Conservation (phyloP, 2,113 vertebrate species). For the Hydrolagus affinis region DNA sequence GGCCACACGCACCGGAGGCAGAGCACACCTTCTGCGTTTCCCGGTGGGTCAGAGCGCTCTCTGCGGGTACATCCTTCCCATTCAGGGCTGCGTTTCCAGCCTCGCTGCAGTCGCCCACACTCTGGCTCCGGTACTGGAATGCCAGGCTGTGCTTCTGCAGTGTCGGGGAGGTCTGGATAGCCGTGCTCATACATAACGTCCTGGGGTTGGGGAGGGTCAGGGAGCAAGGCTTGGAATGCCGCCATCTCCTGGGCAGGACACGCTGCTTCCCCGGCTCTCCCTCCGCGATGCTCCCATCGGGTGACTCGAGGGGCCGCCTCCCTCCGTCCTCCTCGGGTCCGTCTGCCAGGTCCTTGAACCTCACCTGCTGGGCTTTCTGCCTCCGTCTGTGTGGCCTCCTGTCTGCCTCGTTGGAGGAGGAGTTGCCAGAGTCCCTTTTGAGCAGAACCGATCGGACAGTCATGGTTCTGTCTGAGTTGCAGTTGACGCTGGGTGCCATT, state of each 20-base stretch:
- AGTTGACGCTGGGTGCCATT: constrained; percentile 53
- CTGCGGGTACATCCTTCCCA: not conserved
- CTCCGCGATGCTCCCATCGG: constrained; percentile 54
- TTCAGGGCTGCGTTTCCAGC: constrained; percentile 27
- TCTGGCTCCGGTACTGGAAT: constrained; percentile 51
- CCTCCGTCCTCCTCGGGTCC: constrained; percentile 30
- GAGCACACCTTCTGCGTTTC: not conserved
- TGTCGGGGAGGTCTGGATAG: constrained; percentile 72
- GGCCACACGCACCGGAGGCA: not conserved
- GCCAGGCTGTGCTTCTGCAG: constrained; percentile 57
- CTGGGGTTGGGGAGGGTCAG: constrained; percentile 62
- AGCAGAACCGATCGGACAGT: constrained; percentile 72
- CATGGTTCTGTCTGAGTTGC: constrained; percentile 58
- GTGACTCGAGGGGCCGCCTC: constrained; percentile 33
- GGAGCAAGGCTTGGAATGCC: constrained; percentile 54
- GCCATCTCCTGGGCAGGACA: constrained; percentile 57
- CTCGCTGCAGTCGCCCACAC: constrained; percentile 48
- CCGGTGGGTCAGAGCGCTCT: not conserved
- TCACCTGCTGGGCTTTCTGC: constrained; percentile 70
- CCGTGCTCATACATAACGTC: constrained; percentile 61
- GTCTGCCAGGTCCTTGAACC: constrained; percentile 71
- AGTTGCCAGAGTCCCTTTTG: constrained; percentile 52
- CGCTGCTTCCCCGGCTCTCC: constrained; percentile 55
- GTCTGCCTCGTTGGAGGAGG: constrained; percentile 55
- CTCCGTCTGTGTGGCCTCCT: constrained; percentile 62